These are phyloP conservation scores for Gambelia wislizenii DNA, from an alignment of 2,797 vertebrate species.

Conservation along the genomic window DNA sequence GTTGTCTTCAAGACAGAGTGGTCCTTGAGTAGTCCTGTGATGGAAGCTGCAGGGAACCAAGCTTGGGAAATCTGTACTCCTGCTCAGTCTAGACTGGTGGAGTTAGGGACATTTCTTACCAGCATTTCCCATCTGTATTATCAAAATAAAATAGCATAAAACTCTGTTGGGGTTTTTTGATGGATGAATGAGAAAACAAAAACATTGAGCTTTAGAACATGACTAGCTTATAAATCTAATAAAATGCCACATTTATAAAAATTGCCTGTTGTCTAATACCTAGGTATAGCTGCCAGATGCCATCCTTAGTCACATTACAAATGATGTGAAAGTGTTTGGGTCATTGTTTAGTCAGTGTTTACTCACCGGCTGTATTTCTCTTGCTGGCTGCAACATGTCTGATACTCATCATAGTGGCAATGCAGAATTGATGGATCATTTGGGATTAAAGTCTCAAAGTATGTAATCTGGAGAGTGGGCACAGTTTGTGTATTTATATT, in stretches of 20 bases:
- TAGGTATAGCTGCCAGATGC: neutral
- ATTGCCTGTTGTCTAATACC: neutral
- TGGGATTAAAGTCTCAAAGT: neutral
- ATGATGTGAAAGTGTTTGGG: neutral
- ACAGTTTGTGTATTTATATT: neutral
- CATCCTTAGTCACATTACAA: neutral
- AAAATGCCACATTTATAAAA: neutral
- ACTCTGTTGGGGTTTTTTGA: neutral
- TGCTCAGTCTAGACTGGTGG: neutral
- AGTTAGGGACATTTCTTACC: neutral
- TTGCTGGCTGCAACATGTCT: neutral
- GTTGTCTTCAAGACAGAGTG: neutral
- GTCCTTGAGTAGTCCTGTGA: neutral
- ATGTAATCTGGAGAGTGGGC: neutral
- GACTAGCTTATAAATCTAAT: neutral
- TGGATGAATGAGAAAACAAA: neutral
- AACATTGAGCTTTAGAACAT: neutral
- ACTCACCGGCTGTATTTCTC: neutral
- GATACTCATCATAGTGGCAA: neutral
- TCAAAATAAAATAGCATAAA: neutral
- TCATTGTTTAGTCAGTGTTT: neutral
- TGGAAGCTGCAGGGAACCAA: neutral
- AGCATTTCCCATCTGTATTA: neutral
- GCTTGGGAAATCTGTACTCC: too few species aligned
- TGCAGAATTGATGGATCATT: neutral